Conservation (phyloP, 2,888 invertebrate species). For the Mesorhabditis spiculigera region DNA sequence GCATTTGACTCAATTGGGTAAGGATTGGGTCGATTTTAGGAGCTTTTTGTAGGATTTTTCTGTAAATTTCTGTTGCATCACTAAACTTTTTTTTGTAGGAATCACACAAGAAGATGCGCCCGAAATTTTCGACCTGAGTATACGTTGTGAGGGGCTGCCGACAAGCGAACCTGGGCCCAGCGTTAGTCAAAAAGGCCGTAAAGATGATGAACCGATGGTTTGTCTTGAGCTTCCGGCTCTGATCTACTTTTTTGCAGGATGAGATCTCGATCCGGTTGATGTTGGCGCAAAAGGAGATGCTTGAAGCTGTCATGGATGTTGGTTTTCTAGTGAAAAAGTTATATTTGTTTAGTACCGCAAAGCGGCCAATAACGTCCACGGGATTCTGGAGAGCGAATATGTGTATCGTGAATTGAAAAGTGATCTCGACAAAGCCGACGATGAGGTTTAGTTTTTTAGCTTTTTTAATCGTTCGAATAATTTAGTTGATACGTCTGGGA, state of each 20-base stretch:
- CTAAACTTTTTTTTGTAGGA: background rate
- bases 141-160: background rate
- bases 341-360: background rate
- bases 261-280: background rate
- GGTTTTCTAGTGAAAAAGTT: background rate
- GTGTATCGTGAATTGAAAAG: constrained; percentile 4
- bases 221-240: background rate
- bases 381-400: constrained; percentile 4
- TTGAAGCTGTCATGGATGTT: background rate
- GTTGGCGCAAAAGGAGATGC: background rate
- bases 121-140: background rate
- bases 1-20: constrained; percentile 1
- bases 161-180: background rate
- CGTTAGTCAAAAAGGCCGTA: background rate
- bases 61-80: too few relatives aligned
- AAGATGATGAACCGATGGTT: constrained; percentile 6
- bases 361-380: background rate
- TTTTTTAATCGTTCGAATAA: background rate
- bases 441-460: background rate
- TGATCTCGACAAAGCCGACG: background rate
- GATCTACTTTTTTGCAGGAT: background rate
- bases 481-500: background rate
- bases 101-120: background rate
- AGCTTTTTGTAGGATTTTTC: too few relatives aligned
- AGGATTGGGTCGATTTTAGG: background rate